Base-by-base conservation (phyloP, 1,140 invertebrate genomes). In the Pseudomyrmex gracilis region DNA sequence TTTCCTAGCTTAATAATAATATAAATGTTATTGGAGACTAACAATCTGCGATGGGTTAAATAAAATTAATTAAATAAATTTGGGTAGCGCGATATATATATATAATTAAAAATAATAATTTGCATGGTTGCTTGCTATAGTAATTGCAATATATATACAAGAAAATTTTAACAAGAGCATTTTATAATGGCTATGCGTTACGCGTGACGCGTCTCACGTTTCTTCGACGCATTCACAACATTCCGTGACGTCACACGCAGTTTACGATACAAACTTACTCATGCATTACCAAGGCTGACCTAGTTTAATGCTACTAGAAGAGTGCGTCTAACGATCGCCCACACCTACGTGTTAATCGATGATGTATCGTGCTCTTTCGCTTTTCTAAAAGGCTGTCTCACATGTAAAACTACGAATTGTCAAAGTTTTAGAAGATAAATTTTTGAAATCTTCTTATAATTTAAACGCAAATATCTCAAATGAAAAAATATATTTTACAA, bases 241-340 rank as follows among this genome's bases (percentile, higher is more conserved):
- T 47, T 73, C n/a, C 9, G 43, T 78, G 76, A 87, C 73, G 76
- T 85, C 83, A 85, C 2, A 22, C n/a, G 5, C 22, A 7, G 15
- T 49, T 78, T 88, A 85, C 71, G 71, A 77, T 87, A 77, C 82
- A 87, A 49, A 70, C 17, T 51, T 8, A 20, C 34, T 43, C 51
- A 53, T 22, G 57, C 58, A 17, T 17, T 63, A 58, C 74, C 60
- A 3, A 43, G 34, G 53, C 47, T 34, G 86, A 47, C 86, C 86
- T 74, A 89, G 34, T 78, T 88, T 88, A 74, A 49, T 9, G 57
- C 77, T 85, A 64, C 49, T 58, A 82, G 47, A 13, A 51, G 45
- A 53, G 53, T 10, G 67, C 24, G 5, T 53, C 70, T 73, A 78
- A 78, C 73, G 66, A 70, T 61, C 73, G 17, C 57, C 22, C 13